These are phyloP conservation scores for Archips xylosteana DNA, from an alignment of 2,888 invertebrate genomes.

Conservation along the genomic window DNA sequence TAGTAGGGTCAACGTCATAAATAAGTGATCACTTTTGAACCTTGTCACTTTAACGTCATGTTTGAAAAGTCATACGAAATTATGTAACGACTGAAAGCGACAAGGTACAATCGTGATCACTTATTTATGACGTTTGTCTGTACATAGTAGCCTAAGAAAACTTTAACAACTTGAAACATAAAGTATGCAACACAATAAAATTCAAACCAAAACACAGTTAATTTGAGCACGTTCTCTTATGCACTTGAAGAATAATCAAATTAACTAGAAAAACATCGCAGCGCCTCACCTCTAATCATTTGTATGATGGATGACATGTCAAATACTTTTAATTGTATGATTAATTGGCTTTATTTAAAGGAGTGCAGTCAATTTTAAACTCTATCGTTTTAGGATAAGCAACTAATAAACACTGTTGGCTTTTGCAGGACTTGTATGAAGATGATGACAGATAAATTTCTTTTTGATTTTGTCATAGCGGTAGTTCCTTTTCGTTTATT, in stretches of 20 bases:
- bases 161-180: neutral
- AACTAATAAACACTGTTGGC: neutral
- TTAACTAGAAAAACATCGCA: slow-evolving; percentile 38
- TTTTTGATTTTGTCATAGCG: slow-evolving; percentile 25
- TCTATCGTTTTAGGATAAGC: slow-evolving; percentile 8
- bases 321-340: slow-evolving; percentile 42
- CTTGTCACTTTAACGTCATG: too few relatives aligned
- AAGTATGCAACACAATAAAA: neutral
- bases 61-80: too few relatives aligned
- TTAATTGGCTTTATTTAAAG: slow-evolving; percentile 38
- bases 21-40: too few relatives aligned
- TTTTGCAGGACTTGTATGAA: slow-evolving; percentile 6
- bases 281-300: slow-evolving; percentile 36
- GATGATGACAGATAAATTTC: slow-evolving; percentile 22
- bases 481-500: slow-evolving; percentile 30
- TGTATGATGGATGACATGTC: slow-evolving; percentile 40
- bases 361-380: slow-evolving; percentile 15
- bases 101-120: too few relatives aligned
- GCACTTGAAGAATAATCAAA: slow-evolving; percentile 38
- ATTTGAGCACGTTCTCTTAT: slow-evolving; percentile 9
- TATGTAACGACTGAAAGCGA: too few relatives aligned
- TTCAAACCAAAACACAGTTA: neutral
- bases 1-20: too few relatives aligned
- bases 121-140: too few relatives aligned
- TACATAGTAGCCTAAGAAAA: neutral